Evolutionary conservation across 2,888 invertebrate species (phyloP).

Genomic region (Spodoptera exigua): DNA sequence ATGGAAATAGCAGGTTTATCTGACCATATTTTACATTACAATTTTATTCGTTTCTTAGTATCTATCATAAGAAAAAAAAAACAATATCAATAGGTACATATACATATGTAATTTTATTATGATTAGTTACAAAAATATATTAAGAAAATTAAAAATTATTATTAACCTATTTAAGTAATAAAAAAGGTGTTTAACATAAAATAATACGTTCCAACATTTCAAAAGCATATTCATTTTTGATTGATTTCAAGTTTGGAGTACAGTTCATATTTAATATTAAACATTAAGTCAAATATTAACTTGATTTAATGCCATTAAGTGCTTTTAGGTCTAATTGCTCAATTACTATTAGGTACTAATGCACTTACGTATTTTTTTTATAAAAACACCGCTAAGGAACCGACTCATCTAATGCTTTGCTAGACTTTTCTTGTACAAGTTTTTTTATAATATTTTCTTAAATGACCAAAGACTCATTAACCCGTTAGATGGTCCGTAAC

Average conservation of each 20-base stretch:
- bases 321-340: conserved; percentile 19
- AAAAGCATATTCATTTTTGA: too few relatives aligned
- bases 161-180: too few relatives aligned
- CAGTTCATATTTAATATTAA: neutral
- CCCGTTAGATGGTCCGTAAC: conserved; percentile 46
- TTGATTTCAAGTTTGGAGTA: neutral
- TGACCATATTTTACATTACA: conserved; percentile 13
- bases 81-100: neutral
- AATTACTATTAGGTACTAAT: conserved; percentile 10
- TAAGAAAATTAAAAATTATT: too few relatives aligned
- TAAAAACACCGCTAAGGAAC: conserved; percentile 9
- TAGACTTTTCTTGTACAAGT: conserved; percentile 35
- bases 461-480: conserved; percentile 40
- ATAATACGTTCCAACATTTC: too few relatives aligned
- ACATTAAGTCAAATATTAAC: conserved; percentile 5
- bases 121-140: neutral
- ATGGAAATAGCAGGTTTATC: conserved; percentile 40
- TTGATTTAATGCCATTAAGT: neutral
- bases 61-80: conserved; percentile 10
- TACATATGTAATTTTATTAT: conserved; percentile 13
- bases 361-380: conserved; percentile 8
- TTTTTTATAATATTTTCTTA: conserved; percentile 30
- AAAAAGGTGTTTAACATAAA: too few relatives aligned
- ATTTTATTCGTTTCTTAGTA: conserved; percentile 20
- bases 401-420: conserved; percentile 15